phyloP scores from a whole-genome alignment of 2,888 invertebrate genomes.

The Petrophora chlorosata region DNA sequence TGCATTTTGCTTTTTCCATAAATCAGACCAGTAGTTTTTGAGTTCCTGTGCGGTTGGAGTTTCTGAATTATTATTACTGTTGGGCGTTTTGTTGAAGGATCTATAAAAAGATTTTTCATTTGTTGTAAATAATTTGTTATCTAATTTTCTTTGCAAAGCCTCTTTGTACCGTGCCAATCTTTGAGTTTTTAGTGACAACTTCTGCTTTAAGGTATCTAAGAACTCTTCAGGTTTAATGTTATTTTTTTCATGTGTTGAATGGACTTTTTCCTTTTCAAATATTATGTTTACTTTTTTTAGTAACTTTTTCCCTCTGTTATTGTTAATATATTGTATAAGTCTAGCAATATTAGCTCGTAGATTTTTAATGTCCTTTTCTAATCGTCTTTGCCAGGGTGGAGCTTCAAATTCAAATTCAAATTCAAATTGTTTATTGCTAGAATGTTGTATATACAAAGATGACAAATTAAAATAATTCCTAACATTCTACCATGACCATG shows the following conservation, averaged over 20 bases:
- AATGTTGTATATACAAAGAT: no score
- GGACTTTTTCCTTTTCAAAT: slow-evolving; percentile 12
- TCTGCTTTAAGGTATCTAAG: slow-evolving; percentile 35
- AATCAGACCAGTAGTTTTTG: no score
- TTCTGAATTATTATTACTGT: no score
- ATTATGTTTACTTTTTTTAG: no score
- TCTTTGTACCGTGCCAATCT: no score
- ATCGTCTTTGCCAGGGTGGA: slow-evolving; percentile 28
- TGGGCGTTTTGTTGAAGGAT: no score
- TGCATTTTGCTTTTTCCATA: no score
- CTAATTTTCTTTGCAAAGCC: neutral
- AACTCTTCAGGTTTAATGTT: slow-evolving; percentile 30
- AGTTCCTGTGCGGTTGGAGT: neutral
- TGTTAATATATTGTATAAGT: slow-evolving; percentile 30
- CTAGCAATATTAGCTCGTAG: slow-evolving; percentile 27
- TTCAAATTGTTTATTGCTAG: neutral
- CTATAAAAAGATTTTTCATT: no score
- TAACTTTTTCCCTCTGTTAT: slow-evolving; percentile 28
- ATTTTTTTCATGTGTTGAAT: slow-evolving; percentile 28
- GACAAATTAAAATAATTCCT: no score
- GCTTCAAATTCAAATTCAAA: slow-evolving; percentile 5
- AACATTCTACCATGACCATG: no score
- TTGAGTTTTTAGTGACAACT: slow-evolving; percentile 12
- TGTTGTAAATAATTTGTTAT: neutral
- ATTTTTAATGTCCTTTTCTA: slow-evolving; percentile 29